Evolutionary conservation across 1,140 invertebrate genomes (phyloP), one percentile per base, ranked within the genome.

Genomic region (Zaprionus africanus): DNA sequence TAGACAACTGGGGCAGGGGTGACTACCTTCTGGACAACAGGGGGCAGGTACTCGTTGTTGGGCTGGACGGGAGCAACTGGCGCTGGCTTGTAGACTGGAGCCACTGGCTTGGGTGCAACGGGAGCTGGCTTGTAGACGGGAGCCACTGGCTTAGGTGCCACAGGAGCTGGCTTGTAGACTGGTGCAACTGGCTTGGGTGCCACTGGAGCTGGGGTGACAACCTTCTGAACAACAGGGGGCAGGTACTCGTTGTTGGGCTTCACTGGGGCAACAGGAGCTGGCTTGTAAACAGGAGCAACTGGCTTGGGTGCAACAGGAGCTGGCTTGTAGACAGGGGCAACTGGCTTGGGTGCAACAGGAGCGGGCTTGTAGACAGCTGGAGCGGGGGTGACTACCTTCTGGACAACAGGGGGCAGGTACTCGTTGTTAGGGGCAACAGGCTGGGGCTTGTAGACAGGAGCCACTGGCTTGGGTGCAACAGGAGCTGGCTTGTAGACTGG

Each of bases 371-470:
- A 75, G 41, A 68, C 67, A 2, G 17, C 46, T 13, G 46, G 46
- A 24, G 46, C 46, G 1, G 46, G 46, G 9, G 46, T 51, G 3
- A 51, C 46, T 0, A 51, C 46, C 15, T 46, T 61, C 49, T 78
- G 68, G n/a, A 62, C 43, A 46, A 61, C 49, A 12, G 76, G 65
- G 5, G 75, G 75, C 38, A 77, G 56, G 53, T 72, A 78, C 26
- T 72, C 60, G 12, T 67, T 67, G 34, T 49, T 43, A 13, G 61
- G 34, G 9, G 36, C 58, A 5, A 34, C 24, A 22, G 41, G 19
- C 3, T 28, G 15, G 9, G 60, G 46, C n/a, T 26, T 38, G 38
- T 43, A 31, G 11, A 63, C 60, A 5, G 76, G 49, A 3, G 36
- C 24, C 5, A 59, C 57, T 17, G 59, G 41, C 59, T 61, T 54